phyloP scores from a whole-genome alignment of 64 coral and sea anemone genomes.

The Porites australiensis region DNA sequence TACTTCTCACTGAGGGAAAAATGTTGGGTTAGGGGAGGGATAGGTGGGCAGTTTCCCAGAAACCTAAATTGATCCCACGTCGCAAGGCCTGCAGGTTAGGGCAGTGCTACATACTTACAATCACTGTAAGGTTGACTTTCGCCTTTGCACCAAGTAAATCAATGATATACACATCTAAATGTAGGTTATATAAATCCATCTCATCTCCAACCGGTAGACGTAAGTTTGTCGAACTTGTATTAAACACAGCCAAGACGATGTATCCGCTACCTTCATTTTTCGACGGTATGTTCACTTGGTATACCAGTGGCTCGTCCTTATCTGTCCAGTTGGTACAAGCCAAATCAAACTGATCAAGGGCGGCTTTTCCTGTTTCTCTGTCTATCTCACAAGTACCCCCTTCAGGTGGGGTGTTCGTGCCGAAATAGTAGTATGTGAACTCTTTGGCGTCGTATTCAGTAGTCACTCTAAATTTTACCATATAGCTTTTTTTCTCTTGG shows the following conservation, averaged over 20 bases:
- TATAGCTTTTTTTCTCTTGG: not conserved
- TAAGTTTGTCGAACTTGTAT: not conserved
- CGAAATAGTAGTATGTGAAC: not conserved
- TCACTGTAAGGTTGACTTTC: not conserved
- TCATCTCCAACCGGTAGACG: conserved; percentile 13
- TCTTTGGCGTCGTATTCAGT: not conserved
- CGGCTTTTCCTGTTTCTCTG: not conserved
- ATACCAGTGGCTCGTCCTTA: not conserved
- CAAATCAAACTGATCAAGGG: not conserved
- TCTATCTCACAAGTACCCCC: not conserved
- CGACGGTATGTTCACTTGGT: conserved; percentile 3
- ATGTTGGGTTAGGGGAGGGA: too few species aligned
- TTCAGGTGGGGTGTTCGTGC: not conserved
- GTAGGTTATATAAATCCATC: not conserved
- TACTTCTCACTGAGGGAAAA: too few species aligned
- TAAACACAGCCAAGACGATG: not conserved
- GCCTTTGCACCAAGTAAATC: not conserved
- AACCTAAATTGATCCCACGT: too few species aligned
- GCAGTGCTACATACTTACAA: not conserved
- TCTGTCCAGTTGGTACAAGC: not conserved
- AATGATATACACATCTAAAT: not conserved
- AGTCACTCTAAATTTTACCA: not conserved
- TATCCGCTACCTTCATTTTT: not conserved
- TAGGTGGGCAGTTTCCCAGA: too few species aligned
- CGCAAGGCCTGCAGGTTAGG: too few species aligned